Percentiles rank a stretch among this genome's conserved stretches.
Conservation (phyloP, 2,888 invertebrate species). For the Aromia moschata region DNA sequence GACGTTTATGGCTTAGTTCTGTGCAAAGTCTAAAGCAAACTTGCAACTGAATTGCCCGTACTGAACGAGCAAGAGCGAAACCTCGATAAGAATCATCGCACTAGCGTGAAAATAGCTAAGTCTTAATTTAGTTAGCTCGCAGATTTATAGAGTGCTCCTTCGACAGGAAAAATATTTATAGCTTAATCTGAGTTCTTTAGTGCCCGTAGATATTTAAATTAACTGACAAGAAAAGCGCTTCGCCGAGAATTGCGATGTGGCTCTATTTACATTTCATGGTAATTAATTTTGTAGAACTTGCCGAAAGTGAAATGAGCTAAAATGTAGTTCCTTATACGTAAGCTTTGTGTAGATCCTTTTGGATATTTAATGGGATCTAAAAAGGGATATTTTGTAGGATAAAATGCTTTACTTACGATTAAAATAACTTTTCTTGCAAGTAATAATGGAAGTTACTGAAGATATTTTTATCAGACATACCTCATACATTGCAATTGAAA, state of each 20-base stretch:
- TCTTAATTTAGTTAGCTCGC: constrained; percentile 53
- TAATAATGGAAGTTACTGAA: too few relatives aligned
- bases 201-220: constrained; percentile 55
- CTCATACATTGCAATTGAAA: too few relatives aligned
- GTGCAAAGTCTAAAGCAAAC: not conserved
- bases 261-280: constrained; percentile 23
- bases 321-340: not conserved
- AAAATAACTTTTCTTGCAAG: too few relatives aligned
- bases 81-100: constrained; percentile 28
- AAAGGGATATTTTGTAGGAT: too few relatives aligned
- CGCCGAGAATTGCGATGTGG: constrained; percentile 2
- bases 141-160: constrained; percentile 60
- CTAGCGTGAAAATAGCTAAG: constrained; percentile 34
- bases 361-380: not conserved
- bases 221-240: constrained; percentile 36
- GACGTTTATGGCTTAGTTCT: not conserved
- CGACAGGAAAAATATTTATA: constrained; percentile 61
- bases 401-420: too few relatives aligned
- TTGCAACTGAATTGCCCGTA: not conserved
- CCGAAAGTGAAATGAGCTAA: constrained; percentile 6
- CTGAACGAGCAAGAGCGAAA: too few relatives aligned
- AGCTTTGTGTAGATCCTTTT: not conserved
- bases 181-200: constrained; percentile 60
- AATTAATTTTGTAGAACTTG: constrained; percentile 12
- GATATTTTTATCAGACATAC: too few relatives aligned